Base-by-base conservation (phyloP, 2,113 vertebrate genomes). In the Mesembrinibis cayennensis region DNA sequence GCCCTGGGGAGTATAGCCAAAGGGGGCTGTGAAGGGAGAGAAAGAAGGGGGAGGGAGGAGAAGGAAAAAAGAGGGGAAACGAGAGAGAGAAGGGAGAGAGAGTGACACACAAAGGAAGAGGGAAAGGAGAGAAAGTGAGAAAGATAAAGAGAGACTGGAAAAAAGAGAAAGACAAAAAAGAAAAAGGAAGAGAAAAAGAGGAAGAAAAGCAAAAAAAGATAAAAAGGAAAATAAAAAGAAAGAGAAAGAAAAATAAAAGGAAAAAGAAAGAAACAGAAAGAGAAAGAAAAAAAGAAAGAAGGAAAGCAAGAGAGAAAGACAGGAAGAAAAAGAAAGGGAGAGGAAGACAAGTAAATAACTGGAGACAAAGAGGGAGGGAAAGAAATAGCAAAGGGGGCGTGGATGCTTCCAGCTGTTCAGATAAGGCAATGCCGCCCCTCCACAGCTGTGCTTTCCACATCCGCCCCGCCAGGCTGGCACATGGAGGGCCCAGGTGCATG, bases 401-500 rank as follows among this genome's bases (percentile, higher is more conserved):
- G 63, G 82, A 36, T 84, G n/a, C 9, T 92, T 77, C 79, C 67
- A 42, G 42, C 56, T 82, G 25, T 26, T 93, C n/a, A 30, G 63
- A 36, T 10, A 1, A 0, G 0, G 29, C 47, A 36, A 12, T 30
- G 47, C 80, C 0, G 0, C 36, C 40, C 56, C 59, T 93, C 34
- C 40, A 47, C 76, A 88, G 85, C 53, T 95, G 50, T 19, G 53
- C 62, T 77, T 62, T 58, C 71, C 83, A 14, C 3, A 6, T 8
- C 63, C 2, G 2, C 16, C 74, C 88, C 2, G 1, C 76, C 2
- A 16, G 42, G 38, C 74, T 70, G 40, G 78, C 77, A 81, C 81
- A 55, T 1, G 44, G 44, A 72, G 52, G 13, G n/a, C 55, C 32
- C 38, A n/a, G 77, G 81, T 53, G 17, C 55, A 22, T 1, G 1